A percentile compares a stretch with the other conserved stretches of the same genome.
Evolutionary conservation across 2,113 vertebrate genomes (phyloP).

Genomic region (Microcebus tavaratra): DNA sequence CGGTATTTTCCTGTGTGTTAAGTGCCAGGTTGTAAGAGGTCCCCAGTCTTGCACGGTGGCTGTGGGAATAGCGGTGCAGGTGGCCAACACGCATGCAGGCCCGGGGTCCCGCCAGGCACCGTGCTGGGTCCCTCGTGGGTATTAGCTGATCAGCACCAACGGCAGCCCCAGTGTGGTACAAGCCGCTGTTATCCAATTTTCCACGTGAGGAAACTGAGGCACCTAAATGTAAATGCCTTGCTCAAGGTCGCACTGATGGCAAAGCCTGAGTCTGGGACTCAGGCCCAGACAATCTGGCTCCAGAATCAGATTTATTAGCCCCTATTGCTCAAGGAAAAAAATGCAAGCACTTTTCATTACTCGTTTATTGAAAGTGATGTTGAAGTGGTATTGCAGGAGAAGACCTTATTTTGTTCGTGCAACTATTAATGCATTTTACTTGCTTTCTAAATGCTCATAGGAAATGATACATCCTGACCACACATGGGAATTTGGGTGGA

Average conservation of each 20-base stretch:
- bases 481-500: not conserved
- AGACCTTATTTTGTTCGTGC: not conserved
- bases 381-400: not conserved
- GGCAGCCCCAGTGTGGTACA: fast-evolving
- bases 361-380: slow-evolving; percentile 25
- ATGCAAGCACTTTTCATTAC: slow-evolving; percentile 34
- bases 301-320: slow-evolving; percentile 46
- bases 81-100: not conserved
- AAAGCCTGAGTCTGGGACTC: not conserved
- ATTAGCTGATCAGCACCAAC: fast-evolving
- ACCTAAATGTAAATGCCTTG: fast-evolving
- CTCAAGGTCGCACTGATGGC: not conserved
- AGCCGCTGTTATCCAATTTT: fast-evolving
- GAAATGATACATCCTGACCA: not conserved
- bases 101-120: fast-evolving
- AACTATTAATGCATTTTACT: not conserved
- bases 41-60: not conserved
- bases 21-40: not conserved
- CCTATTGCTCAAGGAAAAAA: not conserved
- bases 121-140: not conserved
- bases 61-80: not conserved
- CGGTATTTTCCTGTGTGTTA: not conserved
- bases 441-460: not conserved
- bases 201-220: slow-evolving; percentile 41
- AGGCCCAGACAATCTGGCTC: slow-evolving; percentile 54